Conservation (phyloP, 2,797 vertebrate species). For the Hippocampus kuda region DNA sequence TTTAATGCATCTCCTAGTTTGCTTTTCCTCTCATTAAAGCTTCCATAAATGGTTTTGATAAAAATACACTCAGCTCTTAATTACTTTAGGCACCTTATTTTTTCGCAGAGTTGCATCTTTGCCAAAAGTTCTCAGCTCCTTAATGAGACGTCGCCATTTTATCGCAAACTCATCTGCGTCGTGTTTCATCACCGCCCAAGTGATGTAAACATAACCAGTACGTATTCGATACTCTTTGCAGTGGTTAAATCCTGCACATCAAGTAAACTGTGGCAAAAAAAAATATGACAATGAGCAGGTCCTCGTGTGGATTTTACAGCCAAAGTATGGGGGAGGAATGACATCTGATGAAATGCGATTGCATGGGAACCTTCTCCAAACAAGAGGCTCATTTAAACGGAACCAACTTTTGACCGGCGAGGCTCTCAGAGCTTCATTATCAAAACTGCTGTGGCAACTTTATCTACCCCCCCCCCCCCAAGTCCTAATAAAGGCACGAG, state of each 20-base stretch:
- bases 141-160: neutral
- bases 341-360: neutral
- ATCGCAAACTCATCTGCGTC: neutral
- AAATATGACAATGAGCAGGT: no score
- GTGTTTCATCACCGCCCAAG: neutral
- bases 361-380: conserved; percentile 10
- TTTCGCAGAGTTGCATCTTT: conserved; percentile 9
- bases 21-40: neutral
- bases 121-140: neutral
- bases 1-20: neutral
- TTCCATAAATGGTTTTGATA: neutral
- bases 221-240: no score
- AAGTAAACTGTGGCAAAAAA: no score
- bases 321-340: neutral
- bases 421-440: conserved; percentile 22
- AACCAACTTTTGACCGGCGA: conserved; percentile 22
- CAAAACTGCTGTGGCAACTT: conserved; percentile 14
- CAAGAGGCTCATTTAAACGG: conserved; percentile 31
- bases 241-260: no score
- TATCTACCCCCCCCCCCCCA: neutral
- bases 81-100: conserved; percentile 6
- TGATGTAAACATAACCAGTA: neutral
- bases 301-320: neutral
- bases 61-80: conserved; percentile 2
- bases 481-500: conserved; percentile 18